Percentiles rank a stretch among this genome's conserved stretches.
phyloP scores from a whole-genome alignment of 1,140 invertebrate species.

The Brachionus rubens region DNA sequence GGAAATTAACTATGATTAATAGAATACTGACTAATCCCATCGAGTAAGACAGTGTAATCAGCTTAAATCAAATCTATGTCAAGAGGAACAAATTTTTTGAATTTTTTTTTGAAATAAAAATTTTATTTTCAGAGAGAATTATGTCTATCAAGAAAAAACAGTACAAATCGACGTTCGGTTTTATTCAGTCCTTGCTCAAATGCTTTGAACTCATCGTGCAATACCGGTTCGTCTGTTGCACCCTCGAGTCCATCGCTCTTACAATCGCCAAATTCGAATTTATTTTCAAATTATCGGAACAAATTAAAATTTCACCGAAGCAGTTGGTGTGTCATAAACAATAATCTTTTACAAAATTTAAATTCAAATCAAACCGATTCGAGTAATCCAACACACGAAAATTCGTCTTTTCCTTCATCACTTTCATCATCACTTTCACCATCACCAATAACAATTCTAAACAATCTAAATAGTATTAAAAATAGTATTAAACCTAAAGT shows the following conservation, averaged over 20 bases:
- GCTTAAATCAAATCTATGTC: too few species aligned
- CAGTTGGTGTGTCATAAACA: slow-evolving; percentile 35
- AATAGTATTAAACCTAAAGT: background rate
- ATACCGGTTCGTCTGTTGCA: slow-evolving; percentile 32
- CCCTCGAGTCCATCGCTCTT: slow-evolving; percentile 8
- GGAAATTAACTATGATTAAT: too few species aligned
- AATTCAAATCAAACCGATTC: slow-evolving; percentile 1
- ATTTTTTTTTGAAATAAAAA: background rate
- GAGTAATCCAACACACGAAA: background rate
- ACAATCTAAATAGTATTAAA: slow-evolving; percentile 14
- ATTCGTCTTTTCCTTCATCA: slow-evolving; percentile 17
- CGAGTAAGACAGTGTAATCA: too few species aligned
- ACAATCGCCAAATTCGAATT: slow-evolving; percentile 13
- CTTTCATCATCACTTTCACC: slow-evolving; percentile 18
- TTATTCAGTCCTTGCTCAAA: slow-evolving; percentile 25
- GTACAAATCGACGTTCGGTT: slow-evolving; percentile 23
- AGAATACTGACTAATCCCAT: too few species aligned
- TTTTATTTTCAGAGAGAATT: slow-evolving; percentile 1
- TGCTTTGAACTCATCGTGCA: background rate
- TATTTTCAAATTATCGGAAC: slow-evolving; percentile 12
- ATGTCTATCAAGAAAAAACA: slow-evolving; percentile 30
- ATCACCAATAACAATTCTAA: slow-evolving; percentile 28
- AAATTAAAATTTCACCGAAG: slow-evolving; percentile 32
- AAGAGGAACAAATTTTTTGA: too few species aligned
- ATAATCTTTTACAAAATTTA: background rate